phyloP scores from a whole-genome alignment of 2,888 invertebrate genomes.

The Agrypnus murinus region DNA sequence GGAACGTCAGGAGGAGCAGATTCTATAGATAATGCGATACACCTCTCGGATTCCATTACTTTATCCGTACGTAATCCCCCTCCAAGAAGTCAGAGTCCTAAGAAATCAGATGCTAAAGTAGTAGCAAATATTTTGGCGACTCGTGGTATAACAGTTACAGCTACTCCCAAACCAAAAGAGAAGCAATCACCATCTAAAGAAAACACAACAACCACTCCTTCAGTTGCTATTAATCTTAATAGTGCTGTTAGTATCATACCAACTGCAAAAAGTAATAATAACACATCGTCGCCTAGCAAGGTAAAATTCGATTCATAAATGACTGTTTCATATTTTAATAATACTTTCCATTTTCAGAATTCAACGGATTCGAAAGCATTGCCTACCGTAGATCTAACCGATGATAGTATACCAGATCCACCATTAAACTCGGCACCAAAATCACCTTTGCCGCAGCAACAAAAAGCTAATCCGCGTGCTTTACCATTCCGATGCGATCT shows the following conservation, averaged over 20 bases:
- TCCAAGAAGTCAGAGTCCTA: slow-evolving; percentile 69
- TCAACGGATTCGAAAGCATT: slow-evolving; percentile 63
- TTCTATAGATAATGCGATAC: slow-evolving; percentile 74
- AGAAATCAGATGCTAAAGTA: slow-evolving; percentile 82
- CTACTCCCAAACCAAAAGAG: slow-evolving; percentile 73
- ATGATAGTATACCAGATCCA: slow-evolving; percentile 71
- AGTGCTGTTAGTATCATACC: slow-evolving; percentile 78
- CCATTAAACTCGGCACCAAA: slow-evolving; percentile 65
- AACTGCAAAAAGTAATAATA: slow-evolving; percentile 54
- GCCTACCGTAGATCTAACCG: slow-evolving; percentile 73
- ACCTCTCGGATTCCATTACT: slow-evolving; percentile 83
- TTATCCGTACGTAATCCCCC: slow-evolving; percentile 76
- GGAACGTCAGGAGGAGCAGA: slow-evolving; percentile 66
- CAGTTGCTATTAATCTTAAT: slow-evolving; percentile 74
- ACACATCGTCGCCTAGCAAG: slow-evolving; percentile 7
- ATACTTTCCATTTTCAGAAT: slow-evolving; percentile 62
- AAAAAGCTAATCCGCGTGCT: slow-evolving; percentile 54
- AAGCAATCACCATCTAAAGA: slow-evolving; percentile 63
- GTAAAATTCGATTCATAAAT: slow-evolving; percentile 3
- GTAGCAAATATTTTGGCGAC: slow-evolving; percentile 86
- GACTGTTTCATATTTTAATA: not conserved
- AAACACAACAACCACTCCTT: slow-evolving; percentile 67
- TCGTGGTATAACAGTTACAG: slow-evolving; percentile 85
- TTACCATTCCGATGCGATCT: slow-evolving; percentile 78
- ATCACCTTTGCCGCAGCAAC: slow-evolving; percentile 57